These are phyloP conservation scores for Stenurella melanura DNA, from an alignment of 2,888 invertebrate genomes.

Conservation along the genomic window DNA sequence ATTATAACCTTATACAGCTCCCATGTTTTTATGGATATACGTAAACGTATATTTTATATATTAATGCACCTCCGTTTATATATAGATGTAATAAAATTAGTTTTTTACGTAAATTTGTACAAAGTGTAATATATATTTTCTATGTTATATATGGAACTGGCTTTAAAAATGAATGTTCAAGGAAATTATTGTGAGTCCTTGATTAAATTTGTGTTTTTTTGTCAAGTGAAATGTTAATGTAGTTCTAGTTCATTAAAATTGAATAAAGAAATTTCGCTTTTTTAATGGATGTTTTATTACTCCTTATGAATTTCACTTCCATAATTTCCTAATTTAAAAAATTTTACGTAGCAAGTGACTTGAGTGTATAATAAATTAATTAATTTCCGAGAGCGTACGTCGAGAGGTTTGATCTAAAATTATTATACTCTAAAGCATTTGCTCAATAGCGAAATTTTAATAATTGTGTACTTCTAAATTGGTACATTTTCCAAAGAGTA, in stretches of 20 bases:
- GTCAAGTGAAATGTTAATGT: constrained; percentile 17
- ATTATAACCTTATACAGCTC: neutral
- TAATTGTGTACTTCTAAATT: too few relatives aligned
- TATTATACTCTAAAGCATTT: too few relatives aligned
- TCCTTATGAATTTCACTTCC: neutral
- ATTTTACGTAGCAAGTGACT: too few relatives aligned
- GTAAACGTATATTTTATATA: constrained; percentile 5
- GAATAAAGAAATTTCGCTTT: constrained; percentile 19
- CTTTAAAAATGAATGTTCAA: constrained; percentile 15
- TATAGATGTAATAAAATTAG: constrained; percentile 14
- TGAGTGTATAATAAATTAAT: too few relatives aligned
- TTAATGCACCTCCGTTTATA: constrained; percentile 1
- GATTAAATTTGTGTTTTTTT: constrained; percentile 25
- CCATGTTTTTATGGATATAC: neutral
- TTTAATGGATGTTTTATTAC: constrained; percentile 35
- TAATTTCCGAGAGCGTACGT: too few relatives aligned
- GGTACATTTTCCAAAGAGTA: too few relatives aligned
- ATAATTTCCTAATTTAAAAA: too few relatives aligned
- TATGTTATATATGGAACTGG: constrained; percentile 23
- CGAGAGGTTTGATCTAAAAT: too few relatives aligned
- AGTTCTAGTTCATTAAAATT: constrained; percentile 2
- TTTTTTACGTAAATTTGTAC: constrained; percentile 30
- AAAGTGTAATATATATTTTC: constrained; percentile 32
- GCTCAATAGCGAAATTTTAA: too few relatives aligned
- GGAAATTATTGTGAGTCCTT: constrained; percentile 1